phyloP scores from a whole-genome alignment of 2,797 vertebrate species.

The Sebastes umbrosus region DNA sequence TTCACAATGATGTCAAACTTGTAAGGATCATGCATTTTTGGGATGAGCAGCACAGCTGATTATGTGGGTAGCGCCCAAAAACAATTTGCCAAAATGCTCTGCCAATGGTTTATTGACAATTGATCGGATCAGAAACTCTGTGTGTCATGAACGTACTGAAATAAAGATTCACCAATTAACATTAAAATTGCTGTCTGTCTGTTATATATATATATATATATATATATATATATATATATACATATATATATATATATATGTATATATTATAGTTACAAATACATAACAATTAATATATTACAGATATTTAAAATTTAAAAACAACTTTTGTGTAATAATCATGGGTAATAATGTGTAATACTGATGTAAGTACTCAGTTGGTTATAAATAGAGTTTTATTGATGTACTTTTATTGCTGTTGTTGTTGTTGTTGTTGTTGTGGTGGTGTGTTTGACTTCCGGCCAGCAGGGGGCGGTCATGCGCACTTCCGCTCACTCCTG shows the following conservation, averaged over 20 bases:
- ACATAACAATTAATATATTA: too few relatives aligned
- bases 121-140: background rate
- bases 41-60: too few relatives aligned
- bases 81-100: too few relatives aligned
- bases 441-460: background rate
- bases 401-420: background rate
- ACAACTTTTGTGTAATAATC: background rate
- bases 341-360: background rate
- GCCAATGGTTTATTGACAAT: background rate
- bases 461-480: background rate
- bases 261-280: background rate
- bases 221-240: background rate
- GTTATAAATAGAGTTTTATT: too few relatives aligned
- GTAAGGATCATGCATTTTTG: too few relatives aligned
- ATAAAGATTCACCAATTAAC: too few relatives aligned
- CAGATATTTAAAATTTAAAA: background rate
- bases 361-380: too few relatives aligned
- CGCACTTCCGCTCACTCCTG: accelerated
- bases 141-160: background rate
- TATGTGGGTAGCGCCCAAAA: too few relatives aligned
- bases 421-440: too few relatives aligned
- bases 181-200: too few relatives aligned
- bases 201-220: background rate
- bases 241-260: too few relatives aligned
- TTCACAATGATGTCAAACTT: too few relatives aligned